These are phyloP conservation scores for Chaetops frenatus DNA, from an alignment of 2,113 vertebrate species.

Conservation along the genomic window DNA sequence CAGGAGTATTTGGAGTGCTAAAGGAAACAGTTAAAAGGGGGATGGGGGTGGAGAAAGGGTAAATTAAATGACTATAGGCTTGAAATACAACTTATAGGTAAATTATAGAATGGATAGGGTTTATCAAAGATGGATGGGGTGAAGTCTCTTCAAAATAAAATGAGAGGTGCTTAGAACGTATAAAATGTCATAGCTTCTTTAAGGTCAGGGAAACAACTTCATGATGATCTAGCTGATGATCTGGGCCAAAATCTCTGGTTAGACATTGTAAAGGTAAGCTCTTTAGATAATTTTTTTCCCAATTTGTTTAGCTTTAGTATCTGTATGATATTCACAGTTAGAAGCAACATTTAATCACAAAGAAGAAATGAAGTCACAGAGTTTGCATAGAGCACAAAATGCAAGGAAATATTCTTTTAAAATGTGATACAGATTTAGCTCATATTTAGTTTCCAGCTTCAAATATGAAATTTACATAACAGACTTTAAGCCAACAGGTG, in stretches of 20 bases:
- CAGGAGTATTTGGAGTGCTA: constrained; percentile 75
- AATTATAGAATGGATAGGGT: not conserved
- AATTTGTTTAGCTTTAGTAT: not conserved
- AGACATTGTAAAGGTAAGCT: not conserved
- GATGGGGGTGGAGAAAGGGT: not conserved
- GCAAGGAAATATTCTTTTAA: not conserved
- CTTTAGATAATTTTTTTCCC: not conserved
- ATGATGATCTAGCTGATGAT: not conserved
- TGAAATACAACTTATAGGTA: not conserved
- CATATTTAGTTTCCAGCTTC: not conserved
- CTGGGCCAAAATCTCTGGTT: not conserved
- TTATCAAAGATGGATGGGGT: not conserved
- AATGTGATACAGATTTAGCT: not conserved
- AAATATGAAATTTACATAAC: not conserved
- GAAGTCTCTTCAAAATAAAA: not conserved
- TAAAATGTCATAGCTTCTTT: not conserved
- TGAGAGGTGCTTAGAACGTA: not conserved
- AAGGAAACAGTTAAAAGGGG: constrained; percentile 40
- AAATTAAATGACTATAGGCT: constrained; percentile 15
- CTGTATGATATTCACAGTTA: not conserved
- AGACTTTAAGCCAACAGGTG: not conserved
- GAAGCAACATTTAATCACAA: not conserved
- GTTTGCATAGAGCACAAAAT: not conserved
- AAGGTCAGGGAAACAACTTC: not conserved
- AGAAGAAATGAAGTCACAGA: not conserved